These are phyloP conservation scores for Sympetrum striolatum DNA, from an alignment of 2,888 invertebrate genomes.

Conservation along the genomic window DNA sequence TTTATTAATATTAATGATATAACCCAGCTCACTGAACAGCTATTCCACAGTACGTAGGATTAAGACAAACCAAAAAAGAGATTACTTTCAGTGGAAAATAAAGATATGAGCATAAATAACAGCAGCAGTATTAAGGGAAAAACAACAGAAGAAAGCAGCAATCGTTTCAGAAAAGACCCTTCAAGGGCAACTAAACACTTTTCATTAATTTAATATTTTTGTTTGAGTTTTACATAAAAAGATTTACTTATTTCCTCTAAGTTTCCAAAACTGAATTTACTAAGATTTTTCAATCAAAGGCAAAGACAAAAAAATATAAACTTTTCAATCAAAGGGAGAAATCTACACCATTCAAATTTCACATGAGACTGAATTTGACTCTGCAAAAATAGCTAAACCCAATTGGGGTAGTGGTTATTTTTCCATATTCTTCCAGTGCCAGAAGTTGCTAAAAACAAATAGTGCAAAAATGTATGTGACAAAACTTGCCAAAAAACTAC, in stretches of 20 bases:
- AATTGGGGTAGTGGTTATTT: conserved; percentile 21
- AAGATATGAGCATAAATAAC: conserved; percentile 46
- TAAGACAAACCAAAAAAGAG: conserved; percentile 2
- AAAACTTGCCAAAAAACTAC: conserved; percentile 41
- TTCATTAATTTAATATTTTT: conserved; percentile 20
- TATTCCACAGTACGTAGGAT: not conserved
- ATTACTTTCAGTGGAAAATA: conserved; percentile 5
- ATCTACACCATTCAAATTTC: conserved; percentile 15
- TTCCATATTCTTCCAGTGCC: conserved; percentile 9
- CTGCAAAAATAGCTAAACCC: conserved; percentile 17
- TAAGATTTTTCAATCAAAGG: conserved; percentile 29
- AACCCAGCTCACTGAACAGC: not conserved
- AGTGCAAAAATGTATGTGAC: conserved; percentile 37
- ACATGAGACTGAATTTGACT: not conserved
- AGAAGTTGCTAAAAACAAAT: conserved; percentile 37
- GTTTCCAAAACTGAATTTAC: conserved; percentile 48
- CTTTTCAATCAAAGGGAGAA: not conserved
- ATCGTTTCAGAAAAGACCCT: conserved; percentile 76
- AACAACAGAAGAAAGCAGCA: conserved; percentile 56
- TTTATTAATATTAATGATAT: not conserved
- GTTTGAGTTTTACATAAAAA: conserved; percentile 41
- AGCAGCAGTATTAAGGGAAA: conserved; percentile 47
- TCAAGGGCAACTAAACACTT: conserved; percentile 66
- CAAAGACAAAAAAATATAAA: conserved; percentile 7
- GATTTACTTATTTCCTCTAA: conserved; percentile 46